Percentiles rank a stretch among this genome's conserved stretches.
Evolutionary conservation across 2,888 invertebrate species (phyloP).

Genomic region (Andrena trimmerana): DNA sequence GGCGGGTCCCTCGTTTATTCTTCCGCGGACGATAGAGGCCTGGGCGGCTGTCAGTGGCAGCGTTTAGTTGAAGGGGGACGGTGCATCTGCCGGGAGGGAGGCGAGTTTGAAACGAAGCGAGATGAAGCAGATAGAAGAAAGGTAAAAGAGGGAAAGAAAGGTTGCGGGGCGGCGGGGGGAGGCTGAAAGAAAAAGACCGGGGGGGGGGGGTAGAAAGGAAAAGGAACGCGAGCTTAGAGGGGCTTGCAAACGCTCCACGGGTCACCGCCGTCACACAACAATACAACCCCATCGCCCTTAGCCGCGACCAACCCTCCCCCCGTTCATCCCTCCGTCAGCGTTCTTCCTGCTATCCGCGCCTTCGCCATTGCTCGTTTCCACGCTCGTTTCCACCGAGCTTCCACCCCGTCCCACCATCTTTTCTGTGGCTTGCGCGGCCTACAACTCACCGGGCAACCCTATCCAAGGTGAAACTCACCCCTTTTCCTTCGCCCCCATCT

Average conservation of each 20-base stretch:
- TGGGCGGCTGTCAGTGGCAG: conserved; percentile 76
- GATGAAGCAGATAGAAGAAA: conserved; percentile 49
- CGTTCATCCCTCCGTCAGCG: conserved; percentile 15
- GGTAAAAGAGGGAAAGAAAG: conserved; percentile 32
- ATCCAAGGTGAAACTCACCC: conserved; percentile 67
- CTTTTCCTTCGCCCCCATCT: conserved; percentile 6
- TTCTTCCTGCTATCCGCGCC: conserved; percentile 55
- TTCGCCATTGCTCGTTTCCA: conserved; percentile 71
- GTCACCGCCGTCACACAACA: conserved; percentile 80
- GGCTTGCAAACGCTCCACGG: conserved; percentile 77
- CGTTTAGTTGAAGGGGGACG: conserved; percentile 75
- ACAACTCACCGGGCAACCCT: conserved; percentile 60
- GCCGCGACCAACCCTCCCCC: conserved; percentile 41
- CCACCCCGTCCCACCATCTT: conserved; percentile 61
- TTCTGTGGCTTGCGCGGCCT: conserved; percentile 66
- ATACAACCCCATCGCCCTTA: conserved; percentile 75
- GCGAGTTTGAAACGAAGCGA: conserved; percentile 47
- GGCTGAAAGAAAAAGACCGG: conserved; percentile 26
- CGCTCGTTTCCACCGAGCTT: conserved; percentile 67
- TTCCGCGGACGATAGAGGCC: conserved; percentile 35
- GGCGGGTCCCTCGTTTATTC: conserved; percentile 41
- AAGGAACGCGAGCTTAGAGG: conserved; percentile 70
- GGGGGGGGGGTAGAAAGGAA: conserved; percentile 33
- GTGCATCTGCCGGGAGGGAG: conserved; percentile 26
- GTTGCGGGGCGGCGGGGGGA: conserved; percentile 1